Percentiles rank a stretch among this genome's conserved stretches.
Conservation (phyloP, 1,140 invertebrate genomes). For the Tenebrio molitor region DNA sequence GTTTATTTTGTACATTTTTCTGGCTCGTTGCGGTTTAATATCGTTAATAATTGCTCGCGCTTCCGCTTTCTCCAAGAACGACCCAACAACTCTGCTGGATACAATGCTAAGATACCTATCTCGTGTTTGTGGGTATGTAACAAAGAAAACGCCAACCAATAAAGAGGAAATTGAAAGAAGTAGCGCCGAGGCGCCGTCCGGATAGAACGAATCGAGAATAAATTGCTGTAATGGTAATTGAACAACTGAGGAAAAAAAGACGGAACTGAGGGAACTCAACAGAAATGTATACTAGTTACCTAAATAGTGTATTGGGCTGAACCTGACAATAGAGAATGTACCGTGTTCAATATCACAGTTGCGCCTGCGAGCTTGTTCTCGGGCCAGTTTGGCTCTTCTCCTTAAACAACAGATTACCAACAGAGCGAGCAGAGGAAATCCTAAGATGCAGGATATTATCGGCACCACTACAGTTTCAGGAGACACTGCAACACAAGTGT, state of each 20-base stretch:
- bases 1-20: too few species aligned
- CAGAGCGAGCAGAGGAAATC: slow-evolving; percentile 86
- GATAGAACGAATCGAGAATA: too few species aligned
- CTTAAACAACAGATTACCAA: slow-evolving; percentile 89
- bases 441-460: slow-evolving; percentile 90
- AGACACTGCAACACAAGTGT: slow-evolving; percentile 75
- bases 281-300: slow-evolving; percentile 68
- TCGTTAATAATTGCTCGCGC: too few species aligned
- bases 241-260: slow-evolving; percentile 47
- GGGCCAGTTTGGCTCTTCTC: slow-evolving; percentile 83
- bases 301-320: slow-evolving; percentile 81
- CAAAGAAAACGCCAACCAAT: too few species aligned
- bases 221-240: background rate
- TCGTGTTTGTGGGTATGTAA: too few species aligned
- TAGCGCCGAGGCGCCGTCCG: too few species aligned
- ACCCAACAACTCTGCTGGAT: too few species aligned
- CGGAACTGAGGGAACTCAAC: slow-evolving; percentile 47
- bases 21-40: too few species aligned
- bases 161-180: too few species aligned
- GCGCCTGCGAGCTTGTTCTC: slow-evolving; percentile 81
- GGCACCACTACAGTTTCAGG: slow-evolving; percentile 90
- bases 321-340: slow-evolving; percentile 82
- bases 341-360: slow-evolving; percentile 85
- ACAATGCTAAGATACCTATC: too few species aligned
- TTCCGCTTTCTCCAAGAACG: too few species aligned